A percentile compares a stretch with the other conserved stretches of the same genome.
Evolutionary conservation across 1,140 invertebrate species (phyloP).

Genomic region (Dinothrombium tinctorium): DNA sequence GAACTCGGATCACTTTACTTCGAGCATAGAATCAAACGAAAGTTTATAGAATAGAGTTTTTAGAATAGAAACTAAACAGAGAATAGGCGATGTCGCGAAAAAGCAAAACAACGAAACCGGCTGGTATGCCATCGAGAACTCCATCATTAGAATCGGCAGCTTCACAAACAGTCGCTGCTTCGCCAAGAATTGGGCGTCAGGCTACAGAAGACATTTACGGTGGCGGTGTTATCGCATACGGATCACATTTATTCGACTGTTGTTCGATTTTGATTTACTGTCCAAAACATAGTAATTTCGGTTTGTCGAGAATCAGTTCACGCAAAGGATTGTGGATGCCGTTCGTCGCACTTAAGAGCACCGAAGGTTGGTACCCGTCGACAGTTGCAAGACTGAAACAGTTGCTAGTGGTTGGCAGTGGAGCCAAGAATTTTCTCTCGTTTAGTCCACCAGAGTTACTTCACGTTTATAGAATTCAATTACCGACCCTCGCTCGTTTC

Average conservation of each 20-base stretch:
- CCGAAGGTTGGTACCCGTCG: constrained; percentile 1
- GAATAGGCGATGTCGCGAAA: too few relatives aligned
- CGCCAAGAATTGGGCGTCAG: too few relatives aligned
- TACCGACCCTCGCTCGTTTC: constrained; percentile 8
- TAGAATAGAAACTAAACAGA: too few relatives aligned
- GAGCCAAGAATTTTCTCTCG: not conserved
- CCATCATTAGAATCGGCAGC: too few relatives aligned
- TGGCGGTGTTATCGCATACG: too few relatives aligned
- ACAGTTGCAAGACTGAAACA: constrained; percentile 1
- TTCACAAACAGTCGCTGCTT: too few relatives aligned
- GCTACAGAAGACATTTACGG: too few relatives aligned
- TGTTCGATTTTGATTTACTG: constrained; percentile 10
- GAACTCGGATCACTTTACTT: too few relatives aligned
- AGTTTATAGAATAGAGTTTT: too few relatives aligned
- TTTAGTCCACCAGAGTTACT: constrained; percentile 7
- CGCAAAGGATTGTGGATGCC: constrained; percentile 1
- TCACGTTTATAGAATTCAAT: constrained; percentile 10
- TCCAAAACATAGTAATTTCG: constrained; percentile 7
- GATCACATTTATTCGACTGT: constrained; percentile 7
- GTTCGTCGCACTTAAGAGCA: not conserved
- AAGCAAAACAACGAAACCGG: too few relatives aligned
- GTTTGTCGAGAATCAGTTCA: not conserved
- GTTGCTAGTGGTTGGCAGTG: not conserved
- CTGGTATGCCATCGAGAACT: too few relatives aligned
- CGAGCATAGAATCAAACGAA: too few relatives aligned